Percentiles rank a stretch among this genome's conserved stretches.
phyloP scores from a whole-genome alignment of 1,140 invertebrate genomes.

The Lasaia peninsularis region DNA sequence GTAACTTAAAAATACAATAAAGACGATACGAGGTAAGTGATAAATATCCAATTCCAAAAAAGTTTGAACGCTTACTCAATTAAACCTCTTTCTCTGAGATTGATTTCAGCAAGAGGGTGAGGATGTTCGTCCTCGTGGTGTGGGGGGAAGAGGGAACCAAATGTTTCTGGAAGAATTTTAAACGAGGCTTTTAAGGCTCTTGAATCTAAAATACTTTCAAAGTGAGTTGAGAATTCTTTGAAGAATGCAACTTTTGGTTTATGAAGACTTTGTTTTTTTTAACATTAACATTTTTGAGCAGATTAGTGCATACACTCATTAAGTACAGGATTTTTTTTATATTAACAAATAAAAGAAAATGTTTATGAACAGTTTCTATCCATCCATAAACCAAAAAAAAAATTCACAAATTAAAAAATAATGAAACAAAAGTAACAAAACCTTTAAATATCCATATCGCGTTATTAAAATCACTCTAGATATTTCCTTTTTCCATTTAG shows the following conservation, averaged over 20 bases:
- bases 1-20: neutral
- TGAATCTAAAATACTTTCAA: conserved; percentile 8
- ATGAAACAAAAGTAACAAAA: too few relatives aligned
- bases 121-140: neutral
- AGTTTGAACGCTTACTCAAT: neutral
- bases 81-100: conserved; percentile 5
- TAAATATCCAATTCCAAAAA: neutral
- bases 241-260: neutral
- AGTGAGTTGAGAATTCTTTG: neutral
- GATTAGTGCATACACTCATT: too few relatives aligned
- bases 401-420: too few relatives aligned
- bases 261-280: too few relatives aligned
- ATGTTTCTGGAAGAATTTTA: conserved; percentile 3
- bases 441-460: too few relatives aligned
- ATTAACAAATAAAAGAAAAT: too few relatives aligned
- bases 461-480: too few relatives aligned
- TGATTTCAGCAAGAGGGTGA: neutral
- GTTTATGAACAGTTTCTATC: too few relatives aligned
- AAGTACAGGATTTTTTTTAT: too few relatives aligned
- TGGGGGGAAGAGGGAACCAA: conserved; percentile 2
- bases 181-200: conserved; percentile 6
- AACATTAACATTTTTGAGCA: too few relatives aligned
- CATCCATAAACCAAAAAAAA: too few relatives aligned
- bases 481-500: too few relatives aligned
- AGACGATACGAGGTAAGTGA: neutral